These are phyloP conservation scores for Taurulus bubalis DNA, from an alignment of 2,113 vertebrate genomes.

Conservation along the genomic window DNA sequence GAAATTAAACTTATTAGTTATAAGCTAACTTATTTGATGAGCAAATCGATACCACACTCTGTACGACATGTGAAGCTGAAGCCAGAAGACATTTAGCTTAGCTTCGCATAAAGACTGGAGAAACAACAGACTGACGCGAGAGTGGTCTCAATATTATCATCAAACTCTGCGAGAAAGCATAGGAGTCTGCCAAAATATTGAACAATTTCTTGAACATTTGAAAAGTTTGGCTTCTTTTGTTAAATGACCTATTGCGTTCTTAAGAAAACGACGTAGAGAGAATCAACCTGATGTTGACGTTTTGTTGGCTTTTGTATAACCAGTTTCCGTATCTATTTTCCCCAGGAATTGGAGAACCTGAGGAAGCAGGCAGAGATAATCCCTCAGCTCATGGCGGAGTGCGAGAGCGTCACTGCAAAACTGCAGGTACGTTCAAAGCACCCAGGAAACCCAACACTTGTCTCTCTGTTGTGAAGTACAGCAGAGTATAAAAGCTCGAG, in stretches of 20 bases:
- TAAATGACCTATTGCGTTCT: background rate
- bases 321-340: background rate
- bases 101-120: background rate
- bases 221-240: background rate
- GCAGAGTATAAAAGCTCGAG: constrained; percentile 8
- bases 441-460: background rate
- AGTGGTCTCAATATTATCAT: background rate
- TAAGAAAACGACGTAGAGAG: background rate
- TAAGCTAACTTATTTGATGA: background rate
- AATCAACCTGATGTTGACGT: background rate
- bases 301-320: background rate
- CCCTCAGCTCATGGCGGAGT: constrained; percentile 95
- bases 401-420: constrained; percentile 90
- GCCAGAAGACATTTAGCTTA: background rate
- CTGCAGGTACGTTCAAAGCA: constrained; percentile 86
- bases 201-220: background rate
- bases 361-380: constrained; percentile 95
- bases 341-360: constrained; percentile 93
- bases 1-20: background rate
- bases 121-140: background rate
- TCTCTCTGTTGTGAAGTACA: constrained; percentile 6
- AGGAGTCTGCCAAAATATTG: background rate
- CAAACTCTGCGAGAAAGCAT: background rate
- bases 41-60: background rate
- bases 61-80: background rate